These are phyloP conservation scores for Agrochola lychnidis DNA, from an alignment of 2,888 invertebrate genomes.

Conservation along the genomic window DNA sequence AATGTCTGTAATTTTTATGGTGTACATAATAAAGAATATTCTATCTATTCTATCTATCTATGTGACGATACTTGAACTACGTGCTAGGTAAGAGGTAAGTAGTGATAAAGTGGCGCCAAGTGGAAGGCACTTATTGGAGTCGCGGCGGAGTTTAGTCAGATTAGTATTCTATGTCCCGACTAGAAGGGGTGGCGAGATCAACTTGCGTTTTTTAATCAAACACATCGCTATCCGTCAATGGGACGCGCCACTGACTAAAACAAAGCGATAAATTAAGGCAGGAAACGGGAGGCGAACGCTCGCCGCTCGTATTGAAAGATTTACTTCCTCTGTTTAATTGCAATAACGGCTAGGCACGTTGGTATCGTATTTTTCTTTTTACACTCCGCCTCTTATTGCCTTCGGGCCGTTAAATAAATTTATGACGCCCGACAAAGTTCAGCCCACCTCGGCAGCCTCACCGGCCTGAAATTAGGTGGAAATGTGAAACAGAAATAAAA, in stretches of 20 bases:
- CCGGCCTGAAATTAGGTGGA: conserved; percentile 88
- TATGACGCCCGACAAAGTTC: conserved; percentile 90
- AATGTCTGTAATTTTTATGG: no score
- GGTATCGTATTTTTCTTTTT: conserved; percentile 91
- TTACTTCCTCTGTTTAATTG: conserved; percentile 91
- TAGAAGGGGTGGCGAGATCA: conserved; percentile 82
- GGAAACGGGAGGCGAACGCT: conserved; percentile 88
- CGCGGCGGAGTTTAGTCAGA: conserved; percentile 66
- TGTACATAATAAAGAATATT: no score
- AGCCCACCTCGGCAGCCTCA: conserved; percentile 86
- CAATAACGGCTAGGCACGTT: conserved; percentile 91
- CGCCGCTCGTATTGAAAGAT: conserved; percentile 90
- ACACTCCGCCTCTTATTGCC: conserved; percentile 91
- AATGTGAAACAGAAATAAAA: conserved; percentile 89
- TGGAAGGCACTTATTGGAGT: conserved; percentile 69
- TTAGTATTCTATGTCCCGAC: conserved; percentile 74
- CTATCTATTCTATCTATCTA: no score
- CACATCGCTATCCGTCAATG: conserved; percentile 89
- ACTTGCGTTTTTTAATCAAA: conserved; percentile 89
- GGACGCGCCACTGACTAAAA: conserved; percentile 88
- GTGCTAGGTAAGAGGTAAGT: conserved; percentile 49
- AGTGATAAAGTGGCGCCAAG: conserved; percentile 63
- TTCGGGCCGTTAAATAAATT: conserved; percentile 90
- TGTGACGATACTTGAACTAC: conserved; percentile 22
- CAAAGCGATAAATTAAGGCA: conserved; percentile 90